Base-by-base conservation (phyloP, 2,797 vertebrate species). In the Scomberomorus guttatus region DNA sequence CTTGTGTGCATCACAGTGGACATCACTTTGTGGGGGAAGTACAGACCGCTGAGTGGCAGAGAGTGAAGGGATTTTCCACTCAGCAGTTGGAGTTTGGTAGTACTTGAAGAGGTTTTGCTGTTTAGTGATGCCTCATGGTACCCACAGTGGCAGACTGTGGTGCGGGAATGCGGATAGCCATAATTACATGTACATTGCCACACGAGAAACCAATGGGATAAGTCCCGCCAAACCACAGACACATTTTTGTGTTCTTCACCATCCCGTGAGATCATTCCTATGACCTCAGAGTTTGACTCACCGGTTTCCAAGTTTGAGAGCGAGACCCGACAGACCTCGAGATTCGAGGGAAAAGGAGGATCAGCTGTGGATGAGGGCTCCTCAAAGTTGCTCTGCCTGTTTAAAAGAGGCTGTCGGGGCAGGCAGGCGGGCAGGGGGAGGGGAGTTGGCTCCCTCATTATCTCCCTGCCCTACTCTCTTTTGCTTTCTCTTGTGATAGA, bases 161-260 rank as follows among this genome's bases (percentile, higher is more conserved):
- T 75, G 86, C 5, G 72, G 81, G 75, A 76, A 87, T 77, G 77
- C 0, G 83, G 86, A 50, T 70, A 82, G 81, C 90, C 87, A 82
- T 87, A 86, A 93, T 90, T 88, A 79, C 70, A 80, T 44, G 82
- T 87, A 81, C 20, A 5, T 62, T 27, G 78, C 72, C 75, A 58
- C 73, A 62, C 69, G 63, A 82, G 67, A 77, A 27, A 75, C 73
- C 60, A 50, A 22, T 37, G 66, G 79, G 83, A 87, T 58, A 65
- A 76, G 62, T 73, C 57, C 34, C n/a, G 64, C 18, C 54, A 65
- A 71, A 88, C 84, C 85, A 80, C 64, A 73, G 79, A 88, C 89
- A 80, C 39, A 13, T 71, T 80, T 84, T 79, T 78, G 44, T 74
- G 27, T 64, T 42, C 50, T 74, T 17, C 2, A 6, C 24, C 80